Evolutionary conservation across 2,888 invertebrate genomes (phyloP), one percentile per base, ranked within the genome.

Genomic region (Empis livida): DNA sequence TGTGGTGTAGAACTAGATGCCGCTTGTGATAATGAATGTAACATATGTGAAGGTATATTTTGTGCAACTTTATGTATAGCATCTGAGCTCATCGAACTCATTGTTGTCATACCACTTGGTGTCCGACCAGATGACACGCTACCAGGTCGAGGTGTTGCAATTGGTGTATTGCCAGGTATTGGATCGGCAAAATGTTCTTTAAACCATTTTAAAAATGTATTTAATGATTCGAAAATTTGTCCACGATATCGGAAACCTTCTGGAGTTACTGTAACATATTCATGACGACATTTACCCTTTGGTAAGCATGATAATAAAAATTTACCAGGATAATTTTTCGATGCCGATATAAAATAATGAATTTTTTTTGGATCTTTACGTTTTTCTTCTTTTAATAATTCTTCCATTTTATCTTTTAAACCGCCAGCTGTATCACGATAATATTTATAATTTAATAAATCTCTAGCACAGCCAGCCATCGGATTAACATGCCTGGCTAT

Each of bases 121-220:
- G 65, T 61, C 44, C 62, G 51, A 10, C 54, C 37, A 27, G 61
- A 56, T 14, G 59, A 55, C 15, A 74, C 71, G 54, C 73, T 62
- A 3, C 68, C 68, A 30, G 73, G 73, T 53, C 82, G 75, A 1
- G 85, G 84, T 10, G 87, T 86, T 46, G 82, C 79, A 37, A 55
- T 50, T 1, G 80, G 85, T 6, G 86, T 86, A 17, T 76, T 75
- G 6, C 76, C 76, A 0, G 88, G 87, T 43, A 88, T 76, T 0
- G 94, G 90, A 61, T 96, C 95, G 54, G 91, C 74, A 73, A 93
- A 99, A 67, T 99, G 94, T 68, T 93, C 92, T 64, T 99, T 99
- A 70, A 99, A 99, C 96, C 96, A 99, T 51, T 86, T 83, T 59
- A 99, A 77, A 49, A 97, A 65, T 11, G 79, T 74, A 52, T 64